These are phyloP conservation scores for Eunapius fragilis DNA, from an alignment of 37 sponge, comb jelly and placozoan species.

Conservation along the genomic window DNA sequence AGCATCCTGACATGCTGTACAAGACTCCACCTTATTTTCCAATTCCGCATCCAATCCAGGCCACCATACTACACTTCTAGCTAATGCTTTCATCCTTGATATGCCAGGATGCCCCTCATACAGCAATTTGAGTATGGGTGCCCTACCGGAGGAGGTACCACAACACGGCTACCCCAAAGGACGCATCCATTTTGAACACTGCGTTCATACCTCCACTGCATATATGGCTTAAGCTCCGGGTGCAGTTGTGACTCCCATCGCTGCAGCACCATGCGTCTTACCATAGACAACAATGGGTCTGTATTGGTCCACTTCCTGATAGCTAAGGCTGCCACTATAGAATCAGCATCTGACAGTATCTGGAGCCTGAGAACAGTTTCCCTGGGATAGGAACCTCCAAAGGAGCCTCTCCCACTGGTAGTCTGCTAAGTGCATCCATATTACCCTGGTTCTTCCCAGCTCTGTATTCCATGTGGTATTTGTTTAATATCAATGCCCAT, in stretches of 20 bases:
- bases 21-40: background rate
- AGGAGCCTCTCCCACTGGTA: slow-evolving; percentile 20
- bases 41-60: slow-evolving; percentile 34
- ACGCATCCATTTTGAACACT: slow-evolving; percentile 33
- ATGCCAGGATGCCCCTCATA: slow-evolving; percentile 44
- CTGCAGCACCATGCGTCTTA: background rate
- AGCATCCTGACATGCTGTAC: slow-evolving; percentile 12
- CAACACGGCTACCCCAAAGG: slow-evolving; percentile 27
- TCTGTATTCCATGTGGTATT: slow-evolving; percentile 33
- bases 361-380: slow-evolving; percentile 3
- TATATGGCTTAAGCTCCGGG: slow-evolving; percentile 6
- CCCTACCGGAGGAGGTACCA: slow-evolving; percentile 12
- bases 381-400: slow-evolving; percentile 18
- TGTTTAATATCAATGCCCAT: slow-evolving; percentile 37
- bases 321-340: background rate
- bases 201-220: slow-evolving; percentile 1
- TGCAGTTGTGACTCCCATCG: slow-evolving; percentile 6
- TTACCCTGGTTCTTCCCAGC: slow-evolving; percentile 28
- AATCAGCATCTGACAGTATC: background rate
- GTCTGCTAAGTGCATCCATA: slow-evolving; percentile 41
- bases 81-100: slow-evolving; percentile 20
- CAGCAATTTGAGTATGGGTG: background rate
- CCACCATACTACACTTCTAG: slow-evolving; percentile 48
- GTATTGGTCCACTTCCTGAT: slow-evolving; percentile 32
- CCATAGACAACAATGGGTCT: slow-evolving; percentile 30